Base-by-base conservation (phyloP, 2,113 vertebrate genomes). In the Percina caprodes region DNA sequence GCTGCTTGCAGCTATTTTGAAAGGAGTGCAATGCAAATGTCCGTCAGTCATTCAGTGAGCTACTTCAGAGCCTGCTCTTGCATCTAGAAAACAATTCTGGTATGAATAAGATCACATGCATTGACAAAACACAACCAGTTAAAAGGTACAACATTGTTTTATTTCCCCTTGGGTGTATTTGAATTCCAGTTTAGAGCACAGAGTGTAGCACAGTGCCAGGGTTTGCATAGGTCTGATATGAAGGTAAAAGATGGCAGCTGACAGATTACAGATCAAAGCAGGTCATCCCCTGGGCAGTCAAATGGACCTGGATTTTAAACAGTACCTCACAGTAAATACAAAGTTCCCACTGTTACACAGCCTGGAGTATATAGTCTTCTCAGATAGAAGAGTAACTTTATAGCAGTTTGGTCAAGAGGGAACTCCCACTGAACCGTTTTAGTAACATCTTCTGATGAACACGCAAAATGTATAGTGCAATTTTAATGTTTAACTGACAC, bases 141-240 rank as follows among this genome's bases (percentile, higher is more conserved):
- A 24, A 79, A 79, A 73, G 56, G 54, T 74, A 51, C 24, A 84
- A 73, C 58, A 65, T 23, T 15, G 30, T 69, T 90, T 89, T 77
- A 73, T 81, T 89, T 72, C 15, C 70, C 45, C 6, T 49, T 30
- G 14, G 77, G 35, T 87, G 91, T 58, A 81, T 88, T 79, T 83
- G 46, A 84, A 69, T 89, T 92, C 84, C 83, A 84, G 80, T 83
- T 86, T 69, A 86, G 88, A 89, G 89, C 80, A 84, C 86, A 87
- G 39, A 11, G 70, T 73, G 85, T 77, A 68, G 63, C 65, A 79
- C 79, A 80, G 74, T 65, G 80, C 61, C 89, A 76, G 82, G 56
- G 75, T 92, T 95, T 95, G 92, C 93, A 94, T 93, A 95, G 91
- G 86, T 93, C 56, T 74, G 69, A 84, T 79, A 65, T 69, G 49